Evolutionary conservation across 1,140 invertebrate genomes (phyloP).

Genomic region (Caenorhabditis briggsae): DNA sequence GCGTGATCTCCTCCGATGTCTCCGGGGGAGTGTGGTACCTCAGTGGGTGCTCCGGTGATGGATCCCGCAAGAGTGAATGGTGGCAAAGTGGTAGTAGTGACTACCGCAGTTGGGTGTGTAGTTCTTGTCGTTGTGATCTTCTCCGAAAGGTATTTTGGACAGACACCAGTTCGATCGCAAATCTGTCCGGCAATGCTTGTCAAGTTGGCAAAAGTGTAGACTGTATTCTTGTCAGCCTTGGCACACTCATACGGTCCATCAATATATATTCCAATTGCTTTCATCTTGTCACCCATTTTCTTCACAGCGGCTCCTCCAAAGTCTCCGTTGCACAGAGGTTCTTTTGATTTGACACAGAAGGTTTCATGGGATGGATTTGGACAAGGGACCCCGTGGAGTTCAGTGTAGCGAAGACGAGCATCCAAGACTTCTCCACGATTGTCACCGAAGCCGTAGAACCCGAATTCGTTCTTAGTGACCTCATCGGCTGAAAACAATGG

Average conservation of each 20-base stretch:
- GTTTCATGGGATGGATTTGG: neutral
- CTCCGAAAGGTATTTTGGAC: neutral
- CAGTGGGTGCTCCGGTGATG: neutral
- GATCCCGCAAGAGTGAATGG: no score
- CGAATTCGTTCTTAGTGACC: neutral
- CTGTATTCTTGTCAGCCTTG: neutral
- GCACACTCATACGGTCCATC: conserved; percentile 26
- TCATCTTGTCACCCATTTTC: neutral
- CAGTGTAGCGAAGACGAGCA: neutral
- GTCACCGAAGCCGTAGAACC: conserved; percentile 10
- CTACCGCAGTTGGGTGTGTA: no score
- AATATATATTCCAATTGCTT: conserved; percentile 8
- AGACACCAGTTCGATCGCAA: neutral
- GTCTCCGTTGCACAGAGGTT: conserved; percentile 13
- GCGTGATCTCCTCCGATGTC: no score
- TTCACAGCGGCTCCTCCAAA: conserved; percentile 15
- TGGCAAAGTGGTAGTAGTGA: no score
- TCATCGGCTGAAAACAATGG: neutral
- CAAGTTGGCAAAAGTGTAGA: conserved; percentile 17
- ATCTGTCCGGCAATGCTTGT: neutral
- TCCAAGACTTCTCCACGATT: conserved; percentile 21
- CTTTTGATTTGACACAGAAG: conserved; percentile 11
- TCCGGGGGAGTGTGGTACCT: neutral
- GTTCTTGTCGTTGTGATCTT: neutral
- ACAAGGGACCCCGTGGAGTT: neutral